phyloP scores from a whole-genome alignment of 23 tunicate species.

The Diplosoma virens region DNA sequence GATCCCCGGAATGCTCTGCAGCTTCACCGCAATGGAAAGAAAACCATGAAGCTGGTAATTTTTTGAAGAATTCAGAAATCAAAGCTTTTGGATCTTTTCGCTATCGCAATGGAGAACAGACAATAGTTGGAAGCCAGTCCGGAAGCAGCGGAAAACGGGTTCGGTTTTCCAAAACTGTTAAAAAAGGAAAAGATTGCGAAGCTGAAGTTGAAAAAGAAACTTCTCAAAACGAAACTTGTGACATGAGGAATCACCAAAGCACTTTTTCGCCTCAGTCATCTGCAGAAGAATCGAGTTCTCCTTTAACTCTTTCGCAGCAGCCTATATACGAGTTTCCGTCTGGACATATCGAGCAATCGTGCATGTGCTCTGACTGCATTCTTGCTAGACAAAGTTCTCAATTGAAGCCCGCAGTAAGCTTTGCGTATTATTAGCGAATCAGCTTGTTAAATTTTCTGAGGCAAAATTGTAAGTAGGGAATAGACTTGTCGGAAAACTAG shows the following conservation, averaged over 20 bases:
- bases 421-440: conserved; percentile 9
- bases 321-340: conserved; percentile 87
- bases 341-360: conserved; percentile 86
- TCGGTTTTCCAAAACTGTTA: conserved; percentile 76
- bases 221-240: conserved; percentile 50
- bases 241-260: not conserved
- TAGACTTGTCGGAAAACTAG: too few species aligned
- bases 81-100: conserved; percentile 66
- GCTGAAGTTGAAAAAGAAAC: conserved; percentile 61
- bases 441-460: too few species aligned
- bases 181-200: conserved; percentile 25
- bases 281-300: not conserved
- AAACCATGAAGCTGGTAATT: too few species aligned
- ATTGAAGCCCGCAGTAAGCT: conserved; percentile 39
- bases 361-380: conserved; percentile 89
- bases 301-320: conserved; percentile 9
- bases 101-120: conserved; percentile 60
- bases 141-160: conserved; percentile 58
- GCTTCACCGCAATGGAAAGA: too few species aligned
- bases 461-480: too few species aligned
- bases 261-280: not conserved
- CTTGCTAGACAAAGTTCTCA: conserved; percentile 72
- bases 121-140: conserved; percentile 7
- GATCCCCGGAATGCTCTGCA: too few species aligned
- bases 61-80: not conserved